Evolutionary conservation across 2,888 invertebrate genomes (phyloP), one percentile per base, ranked within the genome.

Genomic region (Calliopum simillimum): DNA sequence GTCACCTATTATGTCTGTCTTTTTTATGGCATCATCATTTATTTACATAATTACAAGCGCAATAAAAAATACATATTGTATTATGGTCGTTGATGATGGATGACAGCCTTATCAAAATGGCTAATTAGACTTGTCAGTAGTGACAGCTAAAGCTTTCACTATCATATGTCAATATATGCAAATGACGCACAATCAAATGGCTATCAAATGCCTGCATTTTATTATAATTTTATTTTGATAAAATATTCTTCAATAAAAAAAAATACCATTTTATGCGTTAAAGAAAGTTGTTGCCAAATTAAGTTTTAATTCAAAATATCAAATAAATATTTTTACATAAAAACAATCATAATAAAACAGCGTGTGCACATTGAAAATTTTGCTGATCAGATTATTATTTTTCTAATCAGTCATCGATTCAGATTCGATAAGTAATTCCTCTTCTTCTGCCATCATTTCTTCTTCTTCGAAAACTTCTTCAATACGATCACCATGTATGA

Each of bases 401-500:
- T 61, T 44, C 11, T 21, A 33, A 11, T n/a, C 33, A 23, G n/a
- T 56, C 21, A 25, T 56, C 56, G 33, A 23, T 21, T 14, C 33
- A 13, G 33, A 33, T 33, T 33, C 33, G 5, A 33, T 33, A 8
- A 8, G 33, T 33, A 33, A 3, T 33, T 73, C 76, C 16, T 76
- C 77, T 4, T 71, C 73, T 51, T 73, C 76, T 23, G 73, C 78
- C 4, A 2, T 73, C 0, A 4, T 51, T 3, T 76, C 79, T 2
- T 75, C 74, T 4, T 73, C 76, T 4, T 59, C 70, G 21, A 72
- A 67, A 33, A 74, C 73, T 6, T 77, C 79, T 2, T 74, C 76
- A 11, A 78, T 14, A 4, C 73, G 62, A 49, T 83, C 81, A 6
- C 89, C 89, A 63, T 89, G 87, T 33, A 91, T 89, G 74, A 91